These are phyloP conservation scores for Pristionchus maxplancki DNA, from an alignment of 2,888 invertebrate genomes.

Conservation along the genomic window DNA sequence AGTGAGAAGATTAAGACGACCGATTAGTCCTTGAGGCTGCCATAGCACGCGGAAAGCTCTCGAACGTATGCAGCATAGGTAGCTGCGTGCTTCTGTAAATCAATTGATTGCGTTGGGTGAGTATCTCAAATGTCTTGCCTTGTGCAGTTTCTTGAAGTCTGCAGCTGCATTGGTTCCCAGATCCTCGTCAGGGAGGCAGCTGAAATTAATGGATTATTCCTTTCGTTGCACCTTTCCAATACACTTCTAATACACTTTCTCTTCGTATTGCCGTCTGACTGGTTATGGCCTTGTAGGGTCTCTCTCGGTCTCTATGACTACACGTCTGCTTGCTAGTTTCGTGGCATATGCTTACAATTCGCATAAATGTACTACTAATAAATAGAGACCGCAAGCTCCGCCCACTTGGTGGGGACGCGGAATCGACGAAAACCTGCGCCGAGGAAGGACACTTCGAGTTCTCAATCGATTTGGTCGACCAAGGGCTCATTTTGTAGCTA, in stretches of 20 bases:
- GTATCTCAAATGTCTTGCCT: constrained; percentile 45
- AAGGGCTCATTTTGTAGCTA: no score
- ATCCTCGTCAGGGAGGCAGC: constrained; percentile 68
- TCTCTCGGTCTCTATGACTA: no score
- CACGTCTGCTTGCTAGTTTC: no score
- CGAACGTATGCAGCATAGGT: constrained; percentile 45
- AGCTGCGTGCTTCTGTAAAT: constrained; percentile 29
- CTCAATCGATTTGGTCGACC: no score
- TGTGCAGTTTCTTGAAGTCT: constrained; percentile 61
- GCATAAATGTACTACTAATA: no score
- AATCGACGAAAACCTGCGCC: no score
- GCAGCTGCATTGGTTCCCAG: constrained; percentile 60
- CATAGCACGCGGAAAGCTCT: constrained; percentile 32
- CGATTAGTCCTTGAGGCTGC: constrained; percentile 44
- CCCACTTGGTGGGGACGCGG: no score
- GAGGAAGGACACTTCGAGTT: no score
- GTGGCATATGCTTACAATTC: not conserved
- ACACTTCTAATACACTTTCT: not conserved
- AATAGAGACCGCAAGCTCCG: no score
- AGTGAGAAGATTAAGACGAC: not conserved
- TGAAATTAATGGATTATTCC: constrained; percentile 42
- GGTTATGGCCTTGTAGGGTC: no score
- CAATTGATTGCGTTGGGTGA: not conserved
- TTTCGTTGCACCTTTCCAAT: not conserved
- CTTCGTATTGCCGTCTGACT: no score